These are phyloP conservation scores for Spicauda simplicius DNA, from an alignment of 2,888 invertebrate species.

Conservation along the genomic window DNA sequence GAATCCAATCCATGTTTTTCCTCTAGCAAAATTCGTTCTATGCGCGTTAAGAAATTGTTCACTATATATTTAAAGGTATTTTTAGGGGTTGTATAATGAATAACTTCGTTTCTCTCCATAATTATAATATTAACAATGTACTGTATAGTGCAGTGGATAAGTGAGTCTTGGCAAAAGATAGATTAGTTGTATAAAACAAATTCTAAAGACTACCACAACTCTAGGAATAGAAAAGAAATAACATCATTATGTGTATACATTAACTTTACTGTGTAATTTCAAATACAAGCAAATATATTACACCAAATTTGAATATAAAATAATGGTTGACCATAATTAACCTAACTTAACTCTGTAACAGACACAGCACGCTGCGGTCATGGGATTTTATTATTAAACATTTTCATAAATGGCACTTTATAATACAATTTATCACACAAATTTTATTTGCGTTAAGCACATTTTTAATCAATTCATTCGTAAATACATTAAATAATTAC, in stretches of 20 bases:
- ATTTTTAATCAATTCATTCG: constrained; percentile 24
- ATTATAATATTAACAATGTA: too few species aligned
- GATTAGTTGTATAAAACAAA: neutral
- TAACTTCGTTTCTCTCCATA: too few species aligned
- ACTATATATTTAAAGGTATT: too few species aligned
- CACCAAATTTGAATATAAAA: constrained; percentile 50
- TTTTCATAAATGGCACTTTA: constrained; percentile 49
- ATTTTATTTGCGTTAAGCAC: constrained; percentile 45
- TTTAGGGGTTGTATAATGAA: too few species aligned
- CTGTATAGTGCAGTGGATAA: too few species aligned
- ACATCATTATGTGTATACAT: constrained; percentile 37
- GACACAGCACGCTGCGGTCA: constrained; percentile 41
- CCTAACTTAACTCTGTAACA: constrained; percentile 35
- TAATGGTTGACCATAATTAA: constrained; percentile 44
- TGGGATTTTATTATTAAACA: constrained; percentile 34
- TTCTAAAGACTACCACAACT: neutral
- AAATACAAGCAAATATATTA: constrained; percentile 47
- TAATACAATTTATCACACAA: constrained; percentile 50
- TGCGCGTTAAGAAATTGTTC: too few species aligned
- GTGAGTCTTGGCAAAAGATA: too few species aligned
- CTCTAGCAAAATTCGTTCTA: too few species aligned
- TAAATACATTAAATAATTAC: constrained; percentile 41
- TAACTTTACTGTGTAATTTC: constrained; percentile 43
- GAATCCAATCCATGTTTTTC: too few species aligned
- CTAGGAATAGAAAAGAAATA: constrained; percentile 23